Conservation (phyloP, 1,140 invertebrate genomes). For the Magallana angulata region DNA sequence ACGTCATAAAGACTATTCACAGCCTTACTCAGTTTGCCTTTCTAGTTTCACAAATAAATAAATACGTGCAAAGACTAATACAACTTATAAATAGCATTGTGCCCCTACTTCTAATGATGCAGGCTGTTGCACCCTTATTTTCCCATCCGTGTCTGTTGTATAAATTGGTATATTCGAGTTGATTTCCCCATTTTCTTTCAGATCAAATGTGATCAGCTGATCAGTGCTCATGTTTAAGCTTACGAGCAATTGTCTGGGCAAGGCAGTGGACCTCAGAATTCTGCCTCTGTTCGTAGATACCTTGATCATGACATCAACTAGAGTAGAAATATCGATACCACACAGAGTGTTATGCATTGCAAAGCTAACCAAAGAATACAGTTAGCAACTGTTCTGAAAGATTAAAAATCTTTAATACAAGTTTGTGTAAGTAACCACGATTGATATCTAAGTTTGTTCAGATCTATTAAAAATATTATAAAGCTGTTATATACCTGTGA, state of each 20-base stretch:
- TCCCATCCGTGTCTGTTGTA: neutral
- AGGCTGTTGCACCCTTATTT: neutral
- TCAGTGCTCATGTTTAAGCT: neutral
- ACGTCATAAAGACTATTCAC: neutral
- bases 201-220: neutral
- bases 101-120: neutral
- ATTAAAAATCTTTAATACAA: too few relatives aligned
- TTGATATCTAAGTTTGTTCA: too few relatives aligned
- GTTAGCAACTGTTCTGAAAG: too few relatives aligned
- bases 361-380: too few relatives aligned
- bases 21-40: too few relatives aligned
- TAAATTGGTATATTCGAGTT: neutral
- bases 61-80: too few relatives aligned
- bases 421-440: too few relatives aligned
- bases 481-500: too few relatives aligned
- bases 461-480: too few relatives aligned
- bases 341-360: too few relatives aligned
- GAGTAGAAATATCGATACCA: neutral
- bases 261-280: neutral
- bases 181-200: neutral
- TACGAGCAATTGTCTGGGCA: neutral
- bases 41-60: too few relatives aligned
- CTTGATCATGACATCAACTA: neutral
- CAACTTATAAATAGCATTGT: too few relatives aligned
- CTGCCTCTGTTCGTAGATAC: neutral